Base-by-base conservation (phyloP, 2,113 vertebrate genomes). In the Callipepla californica region DNA sequence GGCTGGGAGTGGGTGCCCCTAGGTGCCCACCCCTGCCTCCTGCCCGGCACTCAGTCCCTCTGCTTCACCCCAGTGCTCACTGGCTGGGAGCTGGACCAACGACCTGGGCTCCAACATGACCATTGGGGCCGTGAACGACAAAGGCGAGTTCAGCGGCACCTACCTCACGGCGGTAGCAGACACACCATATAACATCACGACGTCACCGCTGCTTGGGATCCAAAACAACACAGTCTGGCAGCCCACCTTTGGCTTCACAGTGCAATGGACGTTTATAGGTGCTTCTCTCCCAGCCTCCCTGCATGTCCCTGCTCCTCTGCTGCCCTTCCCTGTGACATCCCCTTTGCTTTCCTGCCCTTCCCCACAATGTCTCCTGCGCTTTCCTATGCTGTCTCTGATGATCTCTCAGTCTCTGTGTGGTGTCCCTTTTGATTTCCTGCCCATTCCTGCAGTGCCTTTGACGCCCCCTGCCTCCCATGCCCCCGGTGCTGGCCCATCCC, bases 231-330 rank as follows among this genome's bases (percentile, higher is more conserved):
- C 7, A 8, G 50, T 7, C 25, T 5, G 9, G 8, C 70, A 94
- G 21, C 50, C 92, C 5, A 80, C 82, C 5, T 96, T 95, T 0
- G 92, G 93, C 5, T 95, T 96, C 85, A 94, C 92, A 0, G 85
- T 96, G 32, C 30, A 62, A 3, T 96, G 93, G 93, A 88, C 0
- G 1, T 96, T 85, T 80, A 26, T 88, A 95, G 92, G 94, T 96
- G 8, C 14, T 28, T 62, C 7, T 63, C 66, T 45, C 26, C 11
- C 10, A 26, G 1, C 3, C 11, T 11, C 9, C 2, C 9, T 23
- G 47, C 1, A 0, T 7, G 34, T 10, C 13, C 15, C 34, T 42
- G 4, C 6, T 67, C 7, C n/a, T 36, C 40, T 13, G 13, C 25
- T 51, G 25, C 25, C 9, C 47, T 18, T 40, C 4, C 15, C 9